phyloP scores from a whole-genome alignment of 2,113 vertebrate species.

The Xiphorhynchus elegans region DNA sequence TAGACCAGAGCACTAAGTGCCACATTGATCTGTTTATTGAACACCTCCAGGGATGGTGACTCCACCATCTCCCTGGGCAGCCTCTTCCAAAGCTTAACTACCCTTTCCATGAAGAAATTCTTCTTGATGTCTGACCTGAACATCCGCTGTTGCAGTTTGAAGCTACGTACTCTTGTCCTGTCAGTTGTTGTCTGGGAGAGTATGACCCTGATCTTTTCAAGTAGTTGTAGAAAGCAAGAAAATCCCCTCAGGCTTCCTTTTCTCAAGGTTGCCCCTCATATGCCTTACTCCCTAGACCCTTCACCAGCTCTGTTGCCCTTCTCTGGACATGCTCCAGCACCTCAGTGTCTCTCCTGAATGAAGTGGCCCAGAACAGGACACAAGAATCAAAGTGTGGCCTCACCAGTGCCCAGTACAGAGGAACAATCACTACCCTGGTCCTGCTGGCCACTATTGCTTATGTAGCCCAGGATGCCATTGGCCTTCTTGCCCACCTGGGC shows the following conservation, averaged over 20 bases:
- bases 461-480: background rate
- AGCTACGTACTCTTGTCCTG: background rate
- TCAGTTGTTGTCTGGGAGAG: background rate
- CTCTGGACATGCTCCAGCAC: background rate
- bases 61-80: background rate
- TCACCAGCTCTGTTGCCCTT: background rate
- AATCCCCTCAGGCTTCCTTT: background rate
- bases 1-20: background rate
- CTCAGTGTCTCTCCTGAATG: background rate
- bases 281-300: background rate
- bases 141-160: background rate
- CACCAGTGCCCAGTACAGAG: background rate
- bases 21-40: background rate
- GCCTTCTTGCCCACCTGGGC: background rate
- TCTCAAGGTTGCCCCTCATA: background rate
- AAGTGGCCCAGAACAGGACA: background rate
- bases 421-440: background rate
- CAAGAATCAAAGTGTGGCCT: background rate
- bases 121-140: background rate
- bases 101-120: background rate
- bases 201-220: background rate
- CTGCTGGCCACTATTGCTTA: background rate
- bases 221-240: background rate
- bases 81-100: background rate
- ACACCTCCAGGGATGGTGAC: background rate